Percentiles rank a stretch among this genome's conserved stretches.
phyloP scores from a whole-genome alignment of 2,797 vertebrate genomes.

The Mus spretus region DNA sequence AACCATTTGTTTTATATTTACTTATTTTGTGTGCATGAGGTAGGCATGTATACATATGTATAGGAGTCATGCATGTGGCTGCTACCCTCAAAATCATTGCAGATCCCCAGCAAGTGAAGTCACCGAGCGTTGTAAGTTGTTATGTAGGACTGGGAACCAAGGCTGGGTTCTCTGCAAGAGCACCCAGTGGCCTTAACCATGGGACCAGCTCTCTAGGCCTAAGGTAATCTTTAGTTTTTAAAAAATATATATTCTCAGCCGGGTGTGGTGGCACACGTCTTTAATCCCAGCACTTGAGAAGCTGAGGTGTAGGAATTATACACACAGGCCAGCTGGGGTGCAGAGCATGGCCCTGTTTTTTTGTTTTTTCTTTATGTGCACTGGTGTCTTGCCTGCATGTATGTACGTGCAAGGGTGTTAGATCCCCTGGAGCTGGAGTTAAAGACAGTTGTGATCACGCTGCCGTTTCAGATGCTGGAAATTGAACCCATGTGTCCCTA shows the following conservation, averaged over 20 bases:
- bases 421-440: not conserved
- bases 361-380: not conserved
- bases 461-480: not conserved
- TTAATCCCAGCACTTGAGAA: not conserved
- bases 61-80: too few species aligned
- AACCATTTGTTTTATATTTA: not conserved
- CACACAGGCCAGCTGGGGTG: not conserved
- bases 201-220: not conserved
- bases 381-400: not conserved
- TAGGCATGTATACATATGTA: too few species aligned
- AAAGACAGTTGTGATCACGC: not conserved
- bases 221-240: not conserved
- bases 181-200: not conserved
- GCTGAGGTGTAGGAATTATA: not conserved
- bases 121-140: not conserved
- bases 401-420: not conserved
- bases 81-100: not conserved
- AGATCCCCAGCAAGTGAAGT: not conserved
- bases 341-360: not conserved
- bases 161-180: not conserved
- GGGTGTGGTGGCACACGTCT: not conserved
- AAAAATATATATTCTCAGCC: not conserved
- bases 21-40: not conserved
- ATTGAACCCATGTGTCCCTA: not conserved
- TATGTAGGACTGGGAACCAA: not conserved